A percentile compares a stretch with the other conserved stretches of the same genome.
These are phyloP conservation scores for Erpetoichthys calabaricus DNA, from an alignment of 2,797 vertebrate species.

Conservation along the genomic window DNA sequence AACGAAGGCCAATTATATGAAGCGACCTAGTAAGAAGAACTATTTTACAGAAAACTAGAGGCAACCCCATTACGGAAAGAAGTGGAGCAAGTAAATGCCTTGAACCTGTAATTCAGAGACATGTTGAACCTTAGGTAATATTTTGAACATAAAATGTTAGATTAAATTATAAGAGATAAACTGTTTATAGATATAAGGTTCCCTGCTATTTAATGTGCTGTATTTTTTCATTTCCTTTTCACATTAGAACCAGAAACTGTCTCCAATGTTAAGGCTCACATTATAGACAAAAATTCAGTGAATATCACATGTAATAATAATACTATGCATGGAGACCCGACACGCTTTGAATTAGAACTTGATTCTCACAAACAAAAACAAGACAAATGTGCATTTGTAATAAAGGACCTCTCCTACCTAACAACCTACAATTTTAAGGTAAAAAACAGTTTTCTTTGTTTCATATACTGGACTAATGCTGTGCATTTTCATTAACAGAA, in stretches of 20 bases:
- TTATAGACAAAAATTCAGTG: background rate
- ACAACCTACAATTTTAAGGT: conserved; percentile 30
- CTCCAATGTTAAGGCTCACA: fast-evolving
- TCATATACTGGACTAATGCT: background rate
- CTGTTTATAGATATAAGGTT: background rate
- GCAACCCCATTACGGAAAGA: no score
- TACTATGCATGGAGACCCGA: fast-evolving
- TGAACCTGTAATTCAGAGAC: no score
- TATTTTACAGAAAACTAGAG: no score
- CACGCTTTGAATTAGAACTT: fast-evolving
- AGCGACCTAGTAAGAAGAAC: no score
- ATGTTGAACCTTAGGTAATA: no score
- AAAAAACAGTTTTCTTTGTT: conserved; percentile 10
- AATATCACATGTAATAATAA: background rate
- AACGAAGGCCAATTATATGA: no score
- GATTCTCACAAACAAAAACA: fast-evolving
- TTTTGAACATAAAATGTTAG: no score
- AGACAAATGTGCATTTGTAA: conserved; percentile 9
- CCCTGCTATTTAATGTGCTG: background rate
- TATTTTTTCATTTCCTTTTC: background rate
- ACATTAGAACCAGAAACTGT: background rate
- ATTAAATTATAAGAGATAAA: no score
- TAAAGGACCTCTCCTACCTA: conserved; percentile 33
- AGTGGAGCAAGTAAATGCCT: no score
- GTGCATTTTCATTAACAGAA: background rate